Evolutionary conservation across 92 coral and sea anemone species (phyloP), one percentile per base, ranked within the genome.

Genomic region (Phymanthus crucifer): DNA sequence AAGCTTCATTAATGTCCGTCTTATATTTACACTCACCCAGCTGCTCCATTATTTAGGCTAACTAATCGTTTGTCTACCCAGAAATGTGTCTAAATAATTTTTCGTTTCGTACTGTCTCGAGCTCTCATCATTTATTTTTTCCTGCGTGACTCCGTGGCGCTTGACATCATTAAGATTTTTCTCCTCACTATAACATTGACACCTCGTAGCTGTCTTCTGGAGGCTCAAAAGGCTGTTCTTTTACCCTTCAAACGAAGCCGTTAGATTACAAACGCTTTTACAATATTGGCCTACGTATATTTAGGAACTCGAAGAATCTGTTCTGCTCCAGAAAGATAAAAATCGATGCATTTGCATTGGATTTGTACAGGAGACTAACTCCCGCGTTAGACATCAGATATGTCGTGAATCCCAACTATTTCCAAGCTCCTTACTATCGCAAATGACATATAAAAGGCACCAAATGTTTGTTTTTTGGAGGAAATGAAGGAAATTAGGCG

Each of bases 401-500:
- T 78, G 82, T 78, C 73, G 67, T 31, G 82, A 78, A 78, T 78
- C 43, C 66, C 24, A 78, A 43, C 40, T 78, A 78, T 78, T 78
- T 67, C 31, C 13, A 67, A 78, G 61, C 50, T 65, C 58, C 61
- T 65, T 76, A 78, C 45, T 78, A 19, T 65, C 40, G 58, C 82
- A 65, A 76, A 40, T 76, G 72, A 36, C 64, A 61, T 61, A 76
- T 32, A 23, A 33, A 34, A 34, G 72, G 72, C 72, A 65, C 61
- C 38, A 78, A 78, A 78, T 78, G 57, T 78, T 78, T 78, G 73
- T 78, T 78, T 78, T 78, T 38, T 40, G 4, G 40, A 47, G 82
- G 82, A 78, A 78, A 78, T 78, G 72, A 46, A 78, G 73, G 73
- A 78, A 78, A 78, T 78, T 78, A 67, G 64, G 73, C 73, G 73